Base-by-base conservation (phyloP, 2,113 vertebrate species). In the Cynopterus brachyotis region DNA sequence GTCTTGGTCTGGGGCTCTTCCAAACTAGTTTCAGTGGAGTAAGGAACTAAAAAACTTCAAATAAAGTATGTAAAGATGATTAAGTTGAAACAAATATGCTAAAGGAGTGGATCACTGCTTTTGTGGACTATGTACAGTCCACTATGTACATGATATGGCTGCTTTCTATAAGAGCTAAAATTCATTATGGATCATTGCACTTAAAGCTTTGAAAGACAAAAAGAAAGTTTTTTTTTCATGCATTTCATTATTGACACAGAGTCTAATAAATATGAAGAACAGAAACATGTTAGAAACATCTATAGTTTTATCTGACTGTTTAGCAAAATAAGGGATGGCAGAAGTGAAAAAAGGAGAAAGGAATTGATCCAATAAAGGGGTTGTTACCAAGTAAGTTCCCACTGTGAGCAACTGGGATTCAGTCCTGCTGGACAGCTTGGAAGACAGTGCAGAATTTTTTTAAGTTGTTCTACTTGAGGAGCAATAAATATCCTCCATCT, bases 1-100 rank as follows among this genome's bases (percentile, higher is more conserved):
- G 99, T 99, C 96, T 98, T 99, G 84, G 96, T 99, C 64, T 99
- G 99, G 99, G 99, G 99, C 88, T 99, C 99, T 45, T 99, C 99
- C 60, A 99, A 99, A 97, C 98, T 99, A 37, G 98, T 99, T 80
- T 99, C 99, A 0, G 99, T 99, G 78, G 99, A 99, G 6, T 99
- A 99, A n/a, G 99, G 99, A 96, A 99, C 99, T 98, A 99, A 99
- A 98, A 99, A 99, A 96, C 99, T 99, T 91, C 99, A 99, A 98
- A 99, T 99, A 79, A 98, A 99, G 28, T 99, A 99, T 6, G 99
- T 99, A 75, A 99, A 98, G 99, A 99, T 60, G 99, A 99, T 97
- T 99, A 99, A 98, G 99, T 99, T 96, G 99, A 99, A 91, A 99
- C 99, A 79, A 99, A 99, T 98, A 98, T 99, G 97, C 98, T 99